Conservation (phyloP, 2,888 invertebrate genomes). For the Ormyrus thymus region DNA sequence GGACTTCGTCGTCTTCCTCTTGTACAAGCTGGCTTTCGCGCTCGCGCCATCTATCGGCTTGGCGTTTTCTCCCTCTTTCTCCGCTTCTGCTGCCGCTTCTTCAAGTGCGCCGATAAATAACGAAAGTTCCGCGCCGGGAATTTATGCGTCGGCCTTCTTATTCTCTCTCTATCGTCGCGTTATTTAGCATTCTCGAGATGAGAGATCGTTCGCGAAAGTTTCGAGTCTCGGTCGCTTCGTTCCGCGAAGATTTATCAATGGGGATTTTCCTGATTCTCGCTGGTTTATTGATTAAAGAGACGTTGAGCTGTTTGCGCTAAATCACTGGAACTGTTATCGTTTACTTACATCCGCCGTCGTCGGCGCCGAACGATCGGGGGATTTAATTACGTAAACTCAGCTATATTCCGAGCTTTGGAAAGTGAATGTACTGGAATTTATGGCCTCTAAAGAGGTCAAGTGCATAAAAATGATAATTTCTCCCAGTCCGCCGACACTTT, state of each 20-base stretch:
- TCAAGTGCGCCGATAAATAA: constrained; percentile 28
- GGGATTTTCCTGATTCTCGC: not conserved
- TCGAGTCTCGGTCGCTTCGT: too few species aligned
- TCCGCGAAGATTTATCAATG: not conserved
- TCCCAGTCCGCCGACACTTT: not conserved
- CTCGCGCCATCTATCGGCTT: constrained; percentile 20
- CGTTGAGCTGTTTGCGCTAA: too few species aligned
- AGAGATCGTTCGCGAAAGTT: not conserved
- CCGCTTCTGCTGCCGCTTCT: not conserved
- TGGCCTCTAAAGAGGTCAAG: not conserved
- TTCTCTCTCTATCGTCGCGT: not conserved
- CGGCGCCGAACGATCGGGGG: too few species aligned
- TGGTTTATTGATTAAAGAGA: not conserved
- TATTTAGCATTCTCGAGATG: constrained; percentile 4
- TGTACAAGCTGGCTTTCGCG: constrained; percentile 10
- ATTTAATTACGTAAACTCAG: not conserved
- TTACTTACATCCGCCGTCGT: too few species aligned
- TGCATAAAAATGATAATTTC: not conserved
- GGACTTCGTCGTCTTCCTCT: constrained; percentile 14
- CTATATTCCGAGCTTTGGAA: constrained; percentile 4
- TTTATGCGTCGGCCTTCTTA: constrained; percentile 11
- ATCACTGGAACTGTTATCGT: too few species aligned
- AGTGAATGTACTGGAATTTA: not conserved
- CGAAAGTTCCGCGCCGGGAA: constrained; percentile 34
- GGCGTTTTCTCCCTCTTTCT: constrained; percentile 3